Evolutionary conservation across 2,888 invertebrate genomes (phyloP).

Genomic region (Melieria omissa): DNA sequence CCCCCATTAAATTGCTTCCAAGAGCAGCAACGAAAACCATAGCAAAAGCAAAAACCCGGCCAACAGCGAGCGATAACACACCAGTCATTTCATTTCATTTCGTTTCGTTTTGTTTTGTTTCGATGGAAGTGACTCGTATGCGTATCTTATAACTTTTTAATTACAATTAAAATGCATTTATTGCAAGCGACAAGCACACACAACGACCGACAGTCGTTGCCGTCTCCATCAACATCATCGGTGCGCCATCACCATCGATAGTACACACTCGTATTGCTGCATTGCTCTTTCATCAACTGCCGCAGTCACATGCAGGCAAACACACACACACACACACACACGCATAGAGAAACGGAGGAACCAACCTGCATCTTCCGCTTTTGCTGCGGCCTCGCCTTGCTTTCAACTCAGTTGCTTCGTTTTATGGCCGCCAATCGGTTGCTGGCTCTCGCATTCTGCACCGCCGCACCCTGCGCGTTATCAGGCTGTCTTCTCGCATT

Average conservation of each 20-base stretch:
- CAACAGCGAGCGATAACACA: too few species aligned
- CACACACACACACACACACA: background rate
- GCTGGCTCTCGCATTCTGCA: too few species aligned
- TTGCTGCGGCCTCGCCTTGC: background rate
- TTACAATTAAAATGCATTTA: constrained; percentile 36
- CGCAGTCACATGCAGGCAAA: constrained; percentile 3
- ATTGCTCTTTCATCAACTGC: constrained; percentile 23
- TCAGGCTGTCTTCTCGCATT: constrained; percentile 5
- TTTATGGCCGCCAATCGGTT: background rate
- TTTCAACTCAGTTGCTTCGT: background rate
- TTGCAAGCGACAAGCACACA: constrained; percentile 24
- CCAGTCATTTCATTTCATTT: too few species aligned
- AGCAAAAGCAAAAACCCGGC: too few species aligned
- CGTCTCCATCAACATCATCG: constrained; percentile 11
- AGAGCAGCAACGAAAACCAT: too few species aligned
- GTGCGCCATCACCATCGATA: constrained; percentile 18
- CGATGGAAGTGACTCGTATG: too few species aligned
- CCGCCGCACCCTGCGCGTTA: background rate
- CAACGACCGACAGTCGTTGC: constrained; percentile 7
- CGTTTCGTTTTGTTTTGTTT: too few species aligned
- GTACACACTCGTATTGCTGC: background rate
- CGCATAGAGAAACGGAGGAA: background rate
- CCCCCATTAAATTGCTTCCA: too few species aligned
- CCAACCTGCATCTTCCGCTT: constrained; percentile 7
- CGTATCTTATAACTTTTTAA: constrained; percentile 14